phyloP scores from a whole-genome alignment of 2,113 vertebrate species.

The Neotragus pygmaeus region DNA sequence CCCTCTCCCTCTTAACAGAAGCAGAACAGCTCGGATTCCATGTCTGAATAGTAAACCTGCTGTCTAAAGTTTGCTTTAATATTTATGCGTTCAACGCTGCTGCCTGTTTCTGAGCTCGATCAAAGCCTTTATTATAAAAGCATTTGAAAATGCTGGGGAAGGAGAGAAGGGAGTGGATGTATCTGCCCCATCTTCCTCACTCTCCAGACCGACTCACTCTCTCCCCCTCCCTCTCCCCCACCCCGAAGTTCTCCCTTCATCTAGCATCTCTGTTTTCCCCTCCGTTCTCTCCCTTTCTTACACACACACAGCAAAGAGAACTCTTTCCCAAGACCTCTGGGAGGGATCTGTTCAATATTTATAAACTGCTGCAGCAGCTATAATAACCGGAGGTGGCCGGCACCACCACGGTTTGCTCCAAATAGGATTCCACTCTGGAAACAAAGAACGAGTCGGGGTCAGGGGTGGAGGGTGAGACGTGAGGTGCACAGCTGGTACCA shows the following conservation, averaged over 20 bases:
- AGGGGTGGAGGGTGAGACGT: neutral
- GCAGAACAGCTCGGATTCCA: constrained; percentile 75
- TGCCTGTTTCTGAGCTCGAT: constrained; percentile 68
- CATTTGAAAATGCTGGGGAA: constrained; percentile 59
- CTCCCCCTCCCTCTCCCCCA: neutral
- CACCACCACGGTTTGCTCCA: constrained; percentile 34
- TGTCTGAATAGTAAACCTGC: constrained; percentile 75
- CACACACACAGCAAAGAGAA: constrained; percentile 26
- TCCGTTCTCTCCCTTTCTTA: neutral
- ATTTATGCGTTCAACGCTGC: constrained; percentile 75
- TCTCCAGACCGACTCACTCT: neutral
- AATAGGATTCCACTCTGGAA: constrained; percentile 16
- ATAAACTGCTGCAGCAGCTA: constrained; percentile 47
- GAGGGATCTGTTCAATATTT: constrained; percentile 76
- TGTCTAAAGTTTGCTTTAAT: constrained; percentile 79
- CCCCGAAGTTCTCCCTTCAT: neutral
- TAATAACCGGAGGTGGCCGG: constrained; percentile 55
- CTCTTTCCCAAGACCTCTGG: constrained; percentile 67
- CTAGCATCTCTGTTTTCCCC: neutral
- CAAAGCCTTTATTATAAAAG: constrained; percentile 73
- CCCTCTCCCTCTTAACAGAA: constrained; percentile 51
- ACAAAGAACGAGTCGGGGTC: neutral
- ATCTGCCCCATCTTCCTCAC: neutral
- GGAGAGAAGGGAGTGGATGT: constrained; percentile 50
- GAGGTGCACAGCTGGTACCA: neutral